Percentiles rank a stretch among this genome's conserved stretches.
Conservation (phyloP, 2,888 invertebrate genomes). For the Synergus umbraculus region DNA sequence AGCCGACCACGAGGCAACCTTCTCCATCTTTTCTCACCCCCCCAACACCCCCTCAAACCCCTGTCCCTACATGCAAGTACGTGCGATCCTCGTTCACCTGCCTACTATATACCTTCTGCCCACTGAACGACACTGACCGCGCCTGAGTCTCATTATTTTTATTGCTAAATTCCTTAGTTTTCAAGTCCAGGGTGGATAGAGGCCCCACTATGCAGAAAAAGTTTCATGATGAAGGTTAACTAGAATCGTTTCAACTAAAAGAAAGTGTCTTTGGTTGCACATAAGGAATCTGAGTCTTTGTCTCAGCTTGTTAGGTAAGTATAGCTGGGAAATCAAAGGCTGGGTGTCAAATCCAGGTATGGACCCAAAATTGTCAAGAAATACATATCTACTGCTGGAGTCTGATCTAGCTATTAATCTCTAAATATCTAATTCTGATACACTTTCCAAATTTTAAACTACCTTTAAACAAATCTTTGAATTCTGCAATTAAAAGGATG, state of each 20-base stretch:
- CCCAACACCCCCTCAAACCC: conserved; percentile 14
- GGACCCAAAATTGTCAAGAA: no score
- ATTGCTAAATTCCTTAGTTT: conserved; percentile 11
- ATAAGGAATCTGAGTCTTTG: not conserved
- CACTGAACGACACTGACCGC: conserved; percentile 31
- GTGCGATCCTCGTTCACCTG: conserved; percentile 62
- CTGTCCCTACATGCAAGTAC: conserved; percentile 44
- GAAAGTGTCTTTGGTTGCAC: not conserved
- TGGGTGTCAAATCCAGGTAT: no score
- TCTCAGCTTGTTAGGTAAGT: no score
- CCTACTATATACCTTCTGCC: conserved; percentile 45
- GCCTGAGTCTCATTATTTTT: not conserved
- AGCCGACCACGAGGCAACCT: conserved; percentile 55
- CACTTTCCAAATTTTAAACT: no score
- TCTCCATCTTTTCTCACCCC: conserved; percentile 47
- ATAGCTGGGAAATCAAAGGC: no score
- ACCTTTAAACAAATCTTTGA: no score
- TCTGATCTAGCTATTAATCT: no score
- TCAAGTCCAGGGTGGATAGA: not conserved
- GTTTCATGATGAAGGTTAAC: not conserved
- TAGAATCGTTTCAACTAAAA: not conserved
- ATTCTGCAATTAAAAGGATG: no score
- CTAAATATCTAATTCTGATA: no score
- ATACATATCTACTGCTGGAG: no score
- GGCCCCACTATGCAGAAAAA: not conserved